Evolutionary conservation across 2,113 vertebrate genomes (phyloP), one percentile per base, ranked within the genome.

Genomic region (Clarias macrocephalus): DNA sequence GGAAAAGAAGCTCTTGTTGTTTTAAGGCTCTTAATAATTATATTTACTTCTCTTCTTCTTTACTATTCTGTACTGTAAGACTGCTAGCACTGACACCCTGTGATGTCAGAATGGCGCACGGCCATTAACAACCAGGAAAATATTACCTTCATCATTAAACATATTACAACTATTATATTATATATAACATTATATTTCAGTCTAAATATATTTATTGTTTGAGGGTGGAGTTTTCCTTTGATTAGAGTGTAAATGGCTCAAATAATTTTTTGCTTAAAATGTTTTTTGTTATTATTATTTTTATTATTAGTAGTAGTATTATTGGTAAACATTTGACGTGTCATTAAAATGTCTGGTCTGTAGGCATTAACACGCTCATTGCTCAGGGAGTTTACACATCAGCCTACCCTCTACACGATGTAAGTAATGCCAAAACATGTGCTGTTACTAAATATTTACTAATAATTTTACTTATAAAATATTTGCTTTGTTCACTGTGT

Each of bases 341-440:
- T 59, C 28, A 93, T 60, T 13, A 23, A 86, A 87, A 30, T 90
- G 23, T 90, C 88, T 88, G 93, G 87, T 95, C 92, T 87, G 68
- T 94, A 99, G 98, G 98, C 80, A 96, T 99, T 92, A 98, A 96
- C 87, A 99, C 97, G 92, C 95, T 99, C 65, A 94, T 99, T 86
- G 98, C 96, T 92, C 97, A 96, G 13, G 96, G 96, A 16, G 94
- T 97, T 88, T 99, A 99, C 92, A 96, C 95, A 0, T 95, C 97
- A 13, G 97, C 96, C 0, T 99, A 97, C 92, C 97, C 98, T 0
- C 92, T 97, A 83, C 98, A 99, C 86, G 98, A 99, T 66, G 98
- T 99, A 93, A 98, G 98, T 97, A 72, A 83, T 60, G 12, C 2
- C 18, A 80, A 57, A 83, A 81, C 25, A 42, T 25, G 3, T 48